Base-by-base conservation (phyloP, 2,113 vertebrate genomes). In the Sigmodon hispidus region DNA sequence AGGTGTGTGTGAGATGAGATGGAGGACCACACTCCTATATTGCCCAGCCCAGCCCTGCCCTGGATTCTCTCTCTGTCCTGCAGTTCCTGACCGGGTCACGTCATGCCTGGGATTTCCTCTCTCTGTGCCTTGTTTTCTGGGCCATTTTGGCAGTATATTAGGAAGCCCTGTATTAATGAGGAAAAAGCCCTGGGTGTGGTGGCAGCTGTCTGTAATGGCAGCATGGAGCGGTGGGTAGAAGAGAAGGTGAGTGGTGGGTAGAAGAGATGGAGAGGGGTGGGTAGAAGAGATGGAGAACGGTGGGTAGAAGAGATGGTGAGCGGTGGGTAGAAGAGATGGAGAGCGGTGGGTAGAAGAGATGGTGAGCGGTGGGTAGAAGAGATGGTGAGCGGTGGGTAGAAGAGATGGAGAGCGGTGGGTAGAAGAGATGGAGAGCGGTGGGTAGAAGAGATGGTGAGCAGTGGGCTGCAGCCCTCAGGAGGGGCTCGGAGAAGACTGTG, bases 1-100 rank as follows among this genome's bases (percentile, higher is more conserved):
- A 89, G 97, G 97, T 97, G 3, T 0, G 92, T 0, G 92, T 96
- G 26, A 31, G 43, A 73, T 48, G 36, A 1, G 7, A 15, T 0
- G 15, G 70, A 16, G 9, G 57, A 7, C 10, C 26, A 4, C 31
- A 26, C 45, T 8, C 3, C 65, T 12, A 5, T 22, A 5, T 13
- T 0, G 83, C 19, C n/a, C 22, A 29, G 0, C 0, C 31, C 11
- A 34, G 11, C n/a, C 57, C 6, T 4, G 55, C 36, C 43, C 21
- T 36, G 36, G 43, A n/a, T 10, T 83, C 83, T n/a, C 13, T 85
- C 19, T 36, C n/a, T 13, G 19, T 7, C n/a, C 16, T 29, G 12
- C 21, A 15, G 9, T 61, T 80, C 21, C 85, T 85, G 31, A 43
- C 55, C 16, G 34, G 59, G 7, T 19, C 16, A 8, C 24, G 17